Percentiles rank a stretch among this genome's conserved stretches.
Conservation (phyloP, 2,797 vertebrate species). For the Pogoniulus pusillus region DNA sequence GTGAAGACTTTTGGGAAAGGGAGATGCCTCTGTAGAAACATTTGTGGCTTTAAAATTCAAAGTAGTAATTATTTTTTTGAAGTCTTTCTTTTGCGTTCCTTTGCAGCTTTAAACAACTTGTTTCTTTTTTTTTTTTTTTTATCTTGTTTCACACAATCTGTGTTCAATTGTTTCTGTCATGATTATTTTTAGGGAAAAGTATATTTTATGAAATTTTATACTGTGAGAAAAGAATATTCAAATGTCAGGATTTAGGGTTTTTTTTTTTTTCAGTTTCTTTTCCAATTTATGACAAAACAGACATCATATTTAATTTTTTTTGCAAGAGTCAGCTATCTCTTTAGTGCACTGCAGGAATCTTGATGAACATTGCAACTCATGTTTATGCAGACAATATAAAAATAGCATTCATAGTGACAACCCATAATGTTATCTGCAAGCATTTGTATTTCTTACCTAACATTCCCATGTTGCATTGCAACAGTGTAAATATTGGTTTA, state of each 20-base stretch:
- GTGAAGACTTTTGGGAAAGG: background rate
- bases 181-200: background rate
- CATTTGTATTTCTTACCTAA: background rate
- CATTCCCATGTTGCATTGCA: background rate
- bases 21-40: constrained; percentile 21
- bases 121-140: background rate
- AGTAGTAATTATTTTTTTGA: constrained; percentile 49
- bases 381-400: background rate
- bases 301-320: background rate
- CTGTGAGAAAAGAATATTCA: background rate
- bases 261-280: background rate
- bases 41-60: constrained; percentile 34
- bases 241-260: background rate
- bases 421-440: background rate
- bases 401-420: background rate
- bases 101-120: background rate
- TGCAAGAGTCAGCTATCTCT: background rate
- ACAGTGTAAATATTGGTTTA: background rate
- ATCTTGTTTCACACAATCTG: background rate
- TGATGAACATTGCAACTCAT: background rate
- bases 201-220: background rate
- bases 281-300: background rate
- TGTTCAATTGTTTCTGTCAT: background rate
- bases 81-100: background rate
- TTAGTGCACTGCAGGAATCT: background rate